phyloP scores from a whole-genome alignment of 2,113 vertebrate species.

The Indri indri region DNA sequence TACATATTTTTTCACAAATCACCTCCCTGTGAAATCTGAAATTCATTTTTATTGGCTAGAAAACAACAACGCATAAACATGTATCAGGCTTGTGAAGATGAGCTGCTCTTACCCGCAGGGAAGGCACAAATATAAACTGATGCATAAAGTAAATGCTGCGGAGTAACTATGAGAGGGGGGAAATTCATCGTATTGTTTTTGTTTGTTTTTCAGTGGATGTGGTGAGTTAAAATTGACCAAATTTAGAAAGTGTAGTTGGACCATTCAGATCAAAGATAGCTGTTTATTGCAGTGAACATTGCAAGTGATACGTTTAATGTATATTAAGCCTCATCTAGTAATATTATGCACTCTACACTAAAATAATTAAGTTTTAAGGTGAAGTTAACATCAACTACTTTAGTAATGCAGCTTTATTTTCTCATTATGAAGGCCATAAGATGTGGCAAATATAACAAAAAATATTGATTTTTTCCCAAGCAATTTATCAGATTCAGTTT shows the following conservation, averaged over 20 bases:
- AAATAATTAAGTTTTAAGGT: not conserved
- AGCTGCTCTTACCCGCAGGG: not conserved
- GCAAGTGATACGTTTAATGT: not conserved
- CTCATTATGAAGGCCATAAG: not conserved
- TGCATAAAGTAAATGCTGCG: not conserved
- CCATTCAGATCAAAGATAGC: not conserved
- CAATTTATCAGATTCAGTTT: not conserved
- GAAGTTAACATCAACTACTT: not conserved
- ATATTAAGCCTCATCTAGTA: not conserved
- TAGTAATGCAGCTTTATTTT: not conserved
- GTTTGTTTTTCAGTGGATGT: not conserved
- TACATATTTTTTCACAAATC: not conserved
- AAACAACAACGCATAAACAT: constrained; percentile 46
- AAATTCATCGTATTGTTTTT: not conserved
- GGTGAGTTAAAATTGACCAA: not conserved
- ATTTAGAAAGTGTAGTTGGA: not conserved
- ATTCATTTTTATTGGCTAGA: constrained; percentile 49
- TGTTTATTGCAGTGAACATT: not conserved
- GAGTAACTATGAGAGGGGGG: not conserved
- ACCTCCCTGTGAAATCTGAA: not conserved
- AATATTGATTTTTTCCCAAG: not conserved
- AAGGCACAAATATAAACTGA: not conserved
- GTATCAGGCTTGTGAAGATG: not conserved
- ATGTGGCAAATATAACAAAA: not conserved
- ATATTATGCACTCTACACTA: not conserved